A percentile compares a stretch with the other conserved stretches of the same genome.
These are phyloP conservation scores for Stenurella melanura DNA, from an alignment of 2,888 invertebrate species.

Conservation along the genomic window DNA sequence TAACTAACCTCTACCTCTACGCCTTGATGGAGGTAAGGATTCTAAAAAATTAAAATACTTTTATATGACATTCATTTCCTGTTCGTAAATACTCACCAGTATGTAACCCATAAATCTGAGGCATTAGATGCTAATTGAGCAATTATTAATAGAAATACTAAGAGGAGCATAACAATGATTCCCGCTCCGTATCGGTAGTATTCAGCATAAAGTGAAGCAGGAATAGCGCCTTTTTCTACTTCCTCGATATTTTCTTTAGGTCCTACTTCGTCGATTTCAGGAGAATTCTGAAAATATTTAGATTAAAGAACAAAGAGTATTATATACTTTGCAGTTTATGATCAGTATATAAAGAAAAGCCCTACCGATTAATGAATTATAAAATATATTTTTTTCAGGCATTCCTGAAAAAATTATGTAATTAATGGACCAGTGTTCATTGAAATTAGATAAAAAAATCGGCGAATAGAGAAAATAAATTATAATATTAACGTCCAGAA, in stretches of 20 bases:
- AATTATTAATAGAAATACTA: constrained; percentile 77
- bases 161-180: constrained; percentile 74
- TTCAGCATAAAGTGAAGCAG: constrained; percentile 78
- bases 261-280: constrained; percentile 65
- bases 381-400: too few relatives aligned
- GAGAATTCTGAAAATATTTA: constrained; percentile 12
- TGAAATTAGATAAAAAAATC: too few relatives aligned
- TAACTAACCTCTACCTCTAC: too few relatives aligned
- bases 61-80: background rate
- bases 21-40: too few relatives aligned
- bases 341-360: too few relatives aligned
- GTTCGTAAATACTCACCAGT: constrained; percentile 78
- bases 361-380: too few relatives aligned
- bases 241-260: constrained; percentile 79
- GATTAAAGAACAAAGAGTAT: constrained; percentile 4
- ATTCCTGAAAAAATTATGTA: too few relatives aligned
- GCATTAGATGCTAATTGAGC: constrained; percentile 83
- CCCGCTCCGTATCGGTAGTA: constrained; percentile 84
- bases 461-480: too few relatives aligned
- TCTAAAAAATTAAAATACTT: too few relatives aligned
- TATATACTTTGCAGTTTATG: too few relatives aligned
- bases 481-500: too few relatives aligned
- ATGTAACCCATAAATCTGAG: constrained; percentile 85
- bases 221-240: constrained; percentile 80
- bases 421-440: too few relatives aligned